phyloP scores from a whole-genome alignment of 2,113 vertebrate species.

The Neopipo cinnamomea region DNA sequence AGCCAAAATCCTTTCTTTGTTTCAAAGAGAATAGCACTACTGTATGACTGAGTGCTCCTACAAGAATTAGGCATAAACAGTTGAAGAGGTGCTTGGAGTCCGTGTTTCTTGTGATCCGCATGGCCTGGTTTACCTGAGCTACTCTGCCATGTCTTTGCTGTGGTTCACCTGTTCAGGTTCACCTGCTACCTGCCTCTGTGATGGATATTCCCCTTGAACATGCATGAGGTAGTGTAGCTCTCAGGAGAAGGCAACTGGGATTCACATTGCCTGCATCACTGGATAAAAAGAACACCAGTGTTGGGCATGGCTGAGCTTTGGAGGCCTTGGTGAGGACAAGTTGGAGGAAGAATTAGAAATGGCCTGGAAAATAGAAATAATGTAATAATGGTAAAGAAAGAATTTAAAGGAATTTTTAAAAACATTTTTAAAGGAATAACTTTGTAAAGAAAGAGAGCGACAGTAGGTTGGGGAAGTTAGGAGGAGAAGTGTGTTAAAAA shows the following conservation, averaged over 20 bases:
- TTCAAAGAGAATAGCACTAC: background rate
- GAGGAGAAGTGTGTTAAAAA: background rate
- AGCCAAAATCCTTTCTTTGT: background rate
- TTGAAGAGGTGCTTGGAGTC: background rate
- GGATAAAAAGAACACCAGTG: background rate
- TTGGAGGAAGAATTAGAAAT: background rate
- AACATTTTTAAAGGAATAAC: too few species aligned
- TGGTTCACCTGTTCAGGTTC: background rate
- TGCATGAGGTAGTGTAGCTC: accelerated
- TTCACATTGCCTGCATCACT: background rate
- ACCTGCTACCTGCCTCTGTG: background rate
- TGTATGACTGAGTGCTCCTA: background rate
- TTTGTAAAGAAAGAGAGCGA: background rate
- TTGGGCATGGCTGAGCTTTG: background rate
- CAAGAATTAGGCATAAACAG: background rate
- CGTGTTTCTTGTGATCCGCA: background rate
- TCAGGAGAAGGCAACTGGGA: background rate
- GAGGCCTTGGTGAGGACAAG: background rate
- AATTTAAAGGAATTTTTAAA: too few species aligned
- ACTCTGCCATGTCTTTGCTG: background rate
- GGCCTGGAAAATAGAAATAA: background rate
- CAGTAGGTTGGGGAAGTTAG: background rate
- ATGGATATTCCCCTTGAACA: background rate
- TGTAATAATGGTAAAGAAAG: background rate
- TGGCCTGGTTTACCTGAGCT: background rate